A percentile compares a stretch with the other conserved stretches of the same genome.
These are phyloP conservation scores for Pollimyrus isidori DNA, from an alignment of 2,113 vertebrate genomes.

Conservation along the genomic window DNA sequence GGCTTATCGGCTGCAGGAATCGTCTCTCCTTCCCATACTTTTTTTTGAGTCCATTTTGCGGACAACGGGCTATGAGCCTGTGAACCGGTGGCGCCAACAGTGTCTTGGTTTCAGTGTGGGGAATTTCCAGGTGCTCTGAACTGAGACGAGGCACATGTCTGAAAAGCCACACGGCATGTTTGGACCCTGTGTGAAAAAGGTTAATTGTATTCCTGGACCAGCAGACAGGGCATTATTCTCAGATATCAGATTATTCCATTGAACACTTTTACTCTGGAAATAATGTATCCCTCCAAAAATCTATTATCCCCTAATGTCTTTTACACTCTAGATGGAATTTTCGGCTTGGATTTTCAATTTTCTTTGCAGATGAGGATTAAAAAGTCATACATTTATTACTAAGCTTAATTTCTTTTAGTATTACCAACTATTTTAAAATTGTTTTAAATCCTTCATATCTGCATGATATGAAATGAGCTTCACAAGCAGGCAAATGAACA, in stretches of 20 bases:
- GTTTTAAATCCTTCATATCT: slow-evolving; percentile 25
- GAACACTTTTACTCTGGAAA: slow-evolving; percentile 9
- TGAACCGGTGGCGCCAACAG: neutral
- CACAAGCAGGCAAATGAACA: slow-evolving; percentile 17
- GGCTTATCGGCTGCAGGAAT: neutral
- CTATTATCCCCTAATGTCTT: slow-evolving; percentile 26
- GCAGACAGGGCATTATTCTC: slow-evolving; percentile 7
- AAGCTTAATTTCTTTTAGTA: slow-evolving; percentile 24
- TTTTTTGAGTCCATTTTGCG: neutral
- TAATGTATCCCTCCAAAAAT: slow-evolving; percentile 21
- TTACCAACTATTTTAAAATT: slow-evolving; percentile 21
- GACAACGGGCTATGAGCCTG: neutral
- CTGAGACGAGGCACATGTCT: neutral
- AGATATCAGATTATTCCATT: slow-evolving; percentile 8
- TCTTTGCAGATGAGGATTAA: slow-evolving; percentile 26
- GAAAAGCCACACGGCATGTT: neutral
- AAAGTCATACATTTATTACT: slow-evolving; percentile 24
- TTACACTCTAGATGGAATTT: slow-evolving; percentile 17
- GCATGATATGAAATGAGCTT: slow-evolving; percentile 18
- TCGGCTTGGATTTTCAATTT: slow-evolving; percentile 21
- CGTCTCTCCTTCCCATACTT: neutral
- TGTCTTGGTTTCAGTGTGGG: neutral
- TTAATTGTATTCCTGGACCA: slow-evolving; percentile 10
- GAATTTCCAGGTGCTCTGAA: neutral
- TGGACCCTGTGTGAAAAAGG: slow-evolving; percentile 6